Percentiles rank a stretch among this genome's conserved stretches.
Evolutionary conservation across 2,888 invertebrate species (phyloP).

Genomic region (Brachylomia viminalis): DNA sequence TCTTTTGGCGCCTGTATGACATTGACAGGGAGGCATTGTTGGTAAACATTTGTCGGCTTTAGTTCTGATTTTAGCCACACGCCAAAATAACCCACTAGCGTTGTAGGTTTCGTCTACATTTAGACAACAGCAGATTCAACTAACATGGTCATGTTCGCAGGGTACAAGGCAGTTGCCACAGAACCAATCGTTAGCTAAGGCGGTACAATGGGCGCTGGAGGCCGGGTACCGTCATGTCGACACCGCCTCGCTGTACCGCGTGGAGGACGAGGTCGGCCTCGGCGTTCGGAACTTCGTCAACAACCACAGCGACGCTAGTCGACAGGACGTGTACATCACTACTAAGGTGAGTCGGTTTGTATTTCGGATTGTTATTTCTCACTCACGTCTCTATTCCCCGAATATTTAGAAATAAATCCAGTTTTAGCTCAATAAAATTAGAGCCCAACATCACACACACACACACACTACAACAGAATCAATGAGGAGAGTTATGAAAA

Average conservation of each 20-base stretch:
- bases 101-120: conserved; percentile 8
- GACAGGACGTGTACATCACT: conserved; percentile 95
- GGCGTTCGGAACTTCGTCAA: conserved; percentile 92
- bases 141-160: conserved; percentile 68
- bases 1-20: too few relatives aligned
- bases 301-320: conserved; percentile 88
- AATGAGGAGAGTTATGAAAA: neutral
- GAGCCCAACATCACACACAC: too few relatives aligned
- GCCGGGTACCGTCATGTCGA: conserved; percentile 96
- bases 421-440: neutral
- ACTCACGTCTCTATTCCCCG: neutral
- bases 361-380: too few relatives aligned
- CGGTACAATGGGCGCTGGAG: conserved; percentile 93
- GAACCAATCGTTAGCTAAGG: conserved; percentile 90
- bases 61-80: neutral
- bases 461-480: neutral
- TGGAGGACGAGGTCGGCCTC: conserved; percentile 94
- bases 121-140: neutral
- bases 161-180: conserved; percentile 82
- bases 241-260: conserved; percentile 94
- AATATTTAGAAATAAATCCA: neutral
- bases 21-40: neutral
- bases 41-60: neutral
- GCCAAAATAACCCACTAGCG: neutral
- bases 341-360: conserved; percentile 91